Evolutionary conservation across 2,888 invertebrate genomes (phyloP).

Genomic region (Ellobium chinense): DNA sequence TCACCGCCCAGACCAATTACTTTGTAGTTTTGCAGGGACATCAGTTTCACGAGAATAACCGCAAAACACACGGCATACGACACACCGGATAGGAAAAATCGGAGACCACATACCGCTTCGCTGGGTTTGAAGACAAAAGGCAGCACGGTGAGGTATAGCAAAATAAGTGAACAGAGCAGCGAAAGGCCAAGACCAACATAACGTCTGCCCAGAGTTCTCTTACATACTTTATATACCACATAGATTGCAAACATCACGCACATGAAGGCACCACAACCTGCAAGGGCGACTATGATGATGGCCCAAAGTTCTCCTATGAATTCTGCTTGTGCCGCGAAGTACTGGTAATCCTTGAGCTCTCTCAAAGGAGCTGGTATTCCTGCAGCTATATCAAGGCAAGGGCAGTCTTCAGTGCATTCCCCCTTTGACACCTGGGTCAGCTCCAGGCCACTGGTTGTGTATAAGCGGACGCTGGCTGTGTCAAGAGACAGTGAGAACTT

Average conservation of each 20-base stretch:
- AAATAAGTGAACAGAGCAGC: constrained; percentile 78
- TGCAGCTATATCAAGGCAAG: constrained; percentile 54
- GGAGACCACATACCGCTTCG: constrained; percentile 77
- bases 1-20: constrained; percentile 90
- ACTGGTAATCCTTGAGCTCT: constrained; percentile 42
- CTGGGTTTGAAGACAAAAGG: constrained; percentile 79
- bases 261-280: constrained; percentile 89
- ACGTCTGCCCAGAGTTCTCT: constrained; percentile 60
- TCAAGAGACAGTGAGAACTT: constrained; percentile 27
- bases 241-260: constrained; percentile 91
- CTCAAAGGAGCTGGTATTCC: constrained; percentile 10
- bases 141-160: constrained; percentile 78
- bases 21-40: constrained; percentile 93
- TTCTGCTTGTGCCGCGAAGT: constrained; percentile 52
- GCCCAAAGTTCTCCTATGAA: constrained; percentile 85
- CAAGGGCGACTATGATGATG: constrained; percentile 90
- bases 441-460: constrained; percentile 40
- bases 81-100: constrained; percentile 78
- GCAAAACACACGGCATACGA: constrained; percentile 89
- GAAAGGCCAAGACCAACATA: constrained; percentile 77
- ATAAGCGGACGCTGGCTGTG: constrained; percentile 34
- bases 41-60: constrained; percentile 93
- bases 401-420: constrained; percentile 53
- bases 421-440: constrained; percentile 26
- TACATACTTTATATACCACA: constrained; percentile 86